Evolutionary conservation across 2,797 vertebrate genomes (phyloP).

Genomic region (Sparidentex hasta): DNA sequence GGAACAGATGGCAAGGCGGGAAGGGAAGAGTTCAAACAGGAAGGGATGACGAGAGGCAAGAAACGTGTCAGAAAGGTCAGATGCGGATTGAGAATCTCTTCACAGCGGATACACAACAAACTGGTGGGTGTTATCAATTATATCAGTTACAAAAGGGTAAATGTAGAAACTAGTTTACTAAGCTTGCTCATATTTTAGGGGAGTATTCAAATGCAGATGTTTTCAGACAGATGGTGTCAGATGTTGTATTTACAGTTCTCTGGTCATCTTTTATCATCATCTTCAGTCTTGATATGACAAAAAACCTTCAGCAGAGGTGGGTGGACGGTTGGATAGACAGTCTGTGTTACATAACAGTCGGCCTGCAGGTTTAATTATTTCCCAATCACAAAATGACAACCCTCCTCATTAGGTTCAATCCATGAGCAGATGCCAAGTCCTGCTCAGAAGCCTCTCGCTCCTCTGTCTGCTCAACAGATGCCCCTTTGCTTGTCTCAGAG

Average conservation of each 20-base stretch:
- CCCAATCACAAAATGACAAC: slow-evolving; percentile 27
- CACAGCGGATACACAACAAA: slow-evolving; percentile 6
- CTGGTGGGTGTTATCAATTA: slow-evolving; percentile 7
- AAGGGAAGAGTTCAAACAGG: slow-evolving; percentile 39
- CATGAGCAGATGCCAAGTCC: slow-evolving; percentile 52
- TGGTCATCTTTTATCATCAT: neutral
- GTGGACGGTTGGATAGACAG: slow-evolving; percentile 12
- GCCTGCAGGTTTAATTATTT: slow-evolving; percentile 6
- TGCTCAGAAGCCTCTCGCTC: slow-evolving; percentile 64
- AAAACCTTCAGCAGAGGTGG: neutral
- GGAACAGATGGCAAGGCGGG: slow-evolving; percentile 42
- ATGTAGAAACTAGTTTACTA: neutral
- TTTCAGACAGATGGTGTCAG: slow-evolving; percentile 3
- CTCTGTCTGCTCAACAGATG: slow-evolving; percentile 73
- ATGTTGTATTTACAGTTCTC: neutral
- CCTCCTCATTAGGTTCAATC: slow-evolving; percentile 34
- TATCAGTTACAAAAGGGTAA: slow-evolving; percentile 5
- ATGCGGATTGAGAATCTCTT: slow-evolving; percentile 37
- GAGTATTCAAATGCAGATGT: neutral
- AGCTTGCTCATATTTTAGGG: too few species aligned
- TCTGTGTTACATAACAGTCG: neutral
- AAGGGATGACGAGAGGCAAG: slow-evolving; percentile 28
- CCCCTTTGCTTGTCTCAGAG: slow-evolving; percentile 67
- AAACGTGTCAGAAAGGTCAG: slow-evolving; percentile 32
- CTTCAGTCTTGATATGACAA: neutral